Percentiles rank a stretch among this genome's conserved stretches.
phyloP scores from a whole-genome alignment of 2,113 vertebrate genomes.

The Puffinus mauretanicus region DNA sequence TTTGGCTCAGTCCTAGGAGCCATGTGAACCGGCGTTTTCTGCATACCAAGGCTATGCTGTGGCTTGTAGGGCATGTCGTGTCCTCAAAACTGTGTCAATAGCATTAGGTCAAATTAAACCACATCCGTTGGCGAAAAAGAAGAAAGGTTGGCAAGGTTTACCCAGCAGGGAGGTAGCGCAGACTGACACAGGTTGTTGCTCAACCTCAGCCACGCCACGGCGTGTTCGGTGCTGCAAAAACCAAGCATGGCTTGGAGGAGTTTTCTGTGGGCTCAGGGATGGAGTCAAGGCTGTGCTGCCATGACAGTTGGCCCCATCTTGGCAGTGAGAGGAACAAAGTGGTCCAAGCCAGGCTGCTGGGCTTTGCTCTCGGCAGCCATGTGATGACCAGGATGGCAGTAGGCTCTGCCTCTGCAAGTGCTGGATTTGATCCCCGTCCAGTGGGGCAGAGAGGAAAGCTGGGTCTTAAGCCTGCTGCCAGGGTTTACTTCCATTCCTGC shows the following conservation, averaged over 20 bases:
- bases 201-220: accelerated
- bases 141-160: background rate
- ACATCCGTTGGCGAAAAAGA: background rate
- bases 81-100: background rate
- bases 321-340: background rate
- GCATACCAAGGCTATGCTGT: background rate
- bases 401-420: accelerated
- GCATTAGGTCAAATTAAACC: background rate
- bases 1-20: background rate
- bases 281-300: background rate
- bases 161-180: background rate
- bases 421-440: background rate
- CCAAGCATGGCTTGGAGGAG: accelerated
- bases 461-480: background rate
- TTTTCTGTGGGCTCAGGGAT: background rate
- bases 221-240: accelerated
- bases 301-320: background rate
- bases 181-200: background rate
- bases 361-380: background rate
- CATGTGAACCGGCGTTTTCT: background rate
- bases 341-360: background rate
- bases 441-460: background rate
- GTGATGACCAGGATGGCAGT: background rate
- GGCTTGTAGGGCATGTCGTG: background rate
- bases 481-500: background rate